These are phyloP conservation scores for Campoplex nolae DNA, from an alignment of 2,888 invertebrate genomes.

Conservation along the genomic window DNA sequence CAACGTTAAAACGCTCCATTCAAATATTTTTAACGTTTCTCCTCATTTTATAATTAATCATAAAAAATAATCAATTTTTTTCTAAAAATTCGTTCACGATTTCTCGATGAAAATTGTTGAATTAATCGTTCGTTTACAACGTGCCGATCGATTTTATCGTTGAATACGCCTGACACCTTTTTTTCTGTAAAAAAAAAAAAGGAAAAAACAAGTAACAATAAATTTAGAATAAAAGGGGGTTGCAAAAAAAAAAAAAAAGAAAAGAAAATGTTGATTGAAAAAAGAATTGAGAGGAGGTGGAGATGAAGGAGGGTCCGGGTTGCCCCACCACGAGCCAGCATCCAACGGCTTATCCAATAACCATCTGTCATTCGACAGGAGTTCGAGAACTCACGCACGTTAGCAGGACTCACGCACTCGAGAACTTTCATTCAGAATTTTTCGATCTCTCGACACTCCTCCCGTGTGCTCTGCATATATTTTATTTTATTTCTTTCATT, in stretches of 20 bases:
- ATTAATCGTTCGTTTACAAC: neutral
- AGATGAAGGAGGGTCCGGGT: slow-evolving; percentile 74
- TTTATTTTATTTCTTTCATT: slow-evolving; percentile 1
- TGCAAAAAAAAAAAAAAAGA: slow-evolving; percentile 11
- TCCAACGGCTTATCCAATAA: slow-evolving; percentile 74
- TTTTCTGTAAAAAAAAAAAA: neutral
- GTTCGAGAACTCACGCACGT: slow-evolving; percentile 49
- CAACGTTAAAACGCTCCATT: too few species aligned
- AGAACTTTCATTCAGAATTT: slow-evolving; percentile 71
- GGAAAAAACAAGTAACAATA: neutral
- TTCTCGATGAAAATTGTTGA: neutral
- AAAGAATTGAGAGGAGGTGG: slow-evolving; percentile 65
- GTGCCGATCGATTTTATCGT: neutral
- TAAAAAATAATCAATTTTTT: too few species aligned
- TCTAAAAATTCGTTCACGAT: neutral
- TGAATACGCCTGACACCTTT: neutral
- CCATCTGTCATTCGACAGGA: slow-evolving; percentile 73
- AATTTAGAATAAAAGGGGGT: slow-evolving; percentile 26
- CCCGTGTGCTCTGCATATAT: slow-evolving; percentile 32
- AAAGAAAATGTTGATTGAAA: slow-evolving; percentile 21
- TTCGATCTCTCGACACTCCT: slow-evolving; percentile 61
- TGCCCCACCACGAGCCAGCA: slow-evolving; percentile 71
- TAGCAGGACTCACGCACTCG: slow-evolving; percentile 32
- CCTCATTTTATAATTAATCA: neutral
- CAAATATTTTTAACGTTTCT: neutral